phyloP scores from a whole-genome alignment of 2,797 vertebrate genomes.

The Melanotaenia maccullochi region DNA sequence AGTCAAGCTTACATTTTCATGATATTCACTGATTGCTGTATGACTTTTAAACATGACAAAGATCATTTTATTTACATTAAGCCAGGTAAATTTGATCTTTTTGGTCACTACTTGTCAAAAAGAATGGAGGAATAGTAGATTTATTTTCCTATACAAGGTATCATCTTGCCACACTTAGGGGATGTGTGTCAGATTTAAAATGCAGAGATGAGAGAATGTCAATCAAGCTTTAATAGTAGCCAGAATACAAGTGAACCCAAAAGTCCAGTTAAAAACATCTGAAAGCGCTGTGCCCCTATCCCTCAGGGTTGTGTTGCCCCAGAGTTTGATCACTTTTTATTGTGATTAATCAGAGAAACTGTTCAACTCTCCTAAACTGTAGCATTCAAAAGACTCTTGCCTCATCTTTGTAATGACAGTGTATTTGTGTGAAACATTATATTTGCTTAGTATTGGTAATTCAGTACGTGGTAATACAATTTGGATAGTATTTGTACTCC shows the following conservation, averaged over 20 bases:
- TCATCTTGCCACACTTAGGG: slow-evolving; percentile 12
- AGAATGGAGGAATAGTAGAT: background rate
- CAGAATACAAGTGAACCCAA: slow-evolving; percentile 8
- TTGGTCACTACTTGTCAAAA: slow-evolving; percentile 16
- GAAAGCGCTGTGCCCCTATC: slow-evolving; percentile 20
- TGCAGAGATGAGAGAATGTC: slow-evolving; percentile 6
- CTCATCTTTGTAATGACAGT: slow-evolving; percentile 27
- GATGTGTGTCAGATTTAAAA: slow-evolving; percentile 25
- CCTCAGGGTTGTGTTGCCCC: slow-evolving; percentile 10
- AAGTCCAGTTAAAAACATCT: slow-evolving; percentile 23
- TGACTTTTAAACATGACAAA: slow-evolving; percentile 23
- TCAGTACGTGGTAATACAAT: slow-evolving; percentile 46
- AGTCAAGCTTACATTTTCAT: slow-evolving; percentile 33
- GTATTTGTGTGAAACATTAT: slow-evolving; percentile 18
- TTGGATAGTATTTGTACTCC: slow-evolving; percentile 24
- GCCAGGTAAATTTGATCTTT: slow-evolving; percentile 8
- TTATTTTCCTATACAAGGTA: slow-evolving; percentile 14
- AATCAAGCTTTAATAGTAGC: slow-evolving; percentile 25
- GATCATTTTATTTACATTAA: slow-evolving; percentile 40
- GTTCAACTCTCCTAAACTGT: slow-evolving; percentile 46
- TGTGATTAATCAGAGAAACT: slow-evolving; percentile 30
- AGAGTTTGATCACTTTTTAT: slow-evolving; percentile 29
- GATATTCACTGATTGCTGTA: slow-evolving; percentile 36
- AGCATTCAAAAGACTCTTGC: slow-evolving; percentile 52
- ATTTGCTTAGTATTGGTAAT: slow-evolving; percentile 22